Evolutionary conservation across 2,888 invertebrate genomes (phyloP).

Genomic region (Cabera pusaria): DNA sequence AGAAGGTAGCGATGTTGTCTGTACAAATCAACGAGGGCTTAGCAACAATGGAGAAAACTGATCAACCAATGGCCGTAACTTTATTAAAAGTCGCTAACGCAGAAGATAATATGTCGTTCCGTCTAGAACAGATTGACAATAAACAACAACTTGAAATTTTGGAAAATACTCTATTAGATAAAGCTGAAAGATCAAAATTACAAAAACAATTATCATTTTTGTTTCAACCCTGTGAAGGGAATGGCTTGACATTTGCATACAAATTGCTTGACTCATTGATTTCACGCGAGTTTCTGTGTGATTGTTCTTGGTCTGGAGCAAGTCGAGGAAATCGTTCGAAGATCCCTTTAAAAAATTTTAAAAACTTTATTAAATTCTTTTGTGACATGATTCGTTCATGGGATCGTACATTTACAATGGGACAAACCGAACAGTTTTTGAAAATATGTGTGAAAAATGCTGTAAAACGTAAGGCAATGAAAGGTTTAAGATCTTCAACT

Average conservation of each 20-base stretch:
- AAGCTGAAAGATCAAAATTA: constrained; percentile 21
- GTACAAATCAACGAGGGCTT: constrained; percentile 19
- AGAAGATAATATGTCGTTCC: constrained; percentile 10
- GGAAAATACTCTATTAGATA: constrained; percentile 15
- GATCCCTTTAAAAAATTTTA: constrained; percentile 13
- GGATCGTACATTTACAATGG: constrained; percentile 16
- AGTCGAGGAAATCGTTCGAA: constrained; percentile 14
- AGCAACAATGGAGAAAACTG: constrained; percentile 12
- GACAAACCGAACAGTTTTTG: constrained; percentile 18
- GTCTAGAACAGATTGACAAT: constrained; percentile 2
- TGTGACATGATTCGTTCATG: constrained; percentile 17
- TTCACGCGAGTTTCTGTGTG: constrained; percentile 19
- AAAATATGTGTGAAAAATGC: constrained; percentile 13
- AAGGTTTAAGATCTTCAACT: constrained; percentile 16
- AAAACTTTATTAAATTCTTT: constrained; percentile 19
- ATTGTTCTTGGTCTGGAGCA: constrained; percentile 21
- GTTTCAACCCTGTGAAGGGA: constrained; percentile 21
- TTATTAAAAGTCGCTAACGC: constrained; percentile 14
- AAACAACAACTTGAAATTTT: constrained; percentile 13
- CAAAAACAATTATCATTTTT: constrained; percentile 17
- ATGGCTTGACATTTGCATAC: constrained; percentile 19
- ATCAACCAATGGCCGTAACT: constrained; percentile 11
- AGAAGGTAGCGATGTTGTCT: constrained; percentile 16
- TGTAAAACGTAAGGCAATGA: constrained; percentile 10
- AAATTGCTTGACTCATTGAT: constrained; percentile 17